phyloP scores from a whole-genome alignment of 2,888 invertebrate species.

The Pediacus dermestoides region DNA sequence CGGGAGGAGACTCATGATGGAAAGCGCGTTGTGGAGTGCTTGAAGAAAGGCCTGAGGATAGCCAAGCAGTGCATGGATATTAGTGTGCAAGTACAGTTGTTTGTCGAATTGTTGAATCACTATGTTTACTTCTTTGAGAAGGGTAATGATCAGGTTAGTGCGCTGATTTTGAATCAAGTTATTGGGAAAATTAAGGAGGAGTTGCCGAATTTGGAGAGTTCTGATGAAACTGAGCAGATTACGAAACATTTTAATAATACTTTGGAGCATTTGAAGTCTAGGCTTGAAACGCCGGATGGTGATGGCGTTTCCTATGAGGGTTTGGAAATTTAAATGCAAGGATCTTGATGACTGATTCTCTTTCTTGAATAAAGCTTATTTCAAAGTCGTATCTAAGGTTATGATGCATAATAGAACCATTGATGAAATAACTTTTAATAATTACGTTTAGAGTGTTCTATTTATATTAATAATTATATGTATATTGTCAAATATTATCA shows the following conservation, averaged over 20 bases:
- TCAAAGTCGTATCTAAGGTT: too few relatives aligned
- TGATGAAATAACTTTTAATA: too few relatives aligned
- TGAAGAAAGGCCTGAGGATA: slow-evolving; percentile 92
- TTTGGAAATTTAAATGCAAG: slow-evolving; percentile 51
- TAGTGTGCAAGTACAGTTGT: slow-evolving; percentile 92
- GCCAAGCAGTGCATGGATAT: slow-evolving; percentile 98
- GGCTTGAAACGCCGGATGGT: slow-evolving; percentile 60
- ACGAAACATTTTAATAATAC: slow-evolving; percentile 93
- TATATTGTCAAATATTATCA: too few relatives aligned
- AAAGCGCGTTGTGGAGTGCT: slow-evolving; percentile 86
- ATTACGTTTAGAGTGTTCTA: too few relatives aligned
- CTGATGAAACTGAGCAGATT: slow-evolving; percentile 95
- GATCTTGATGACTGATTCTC: too few relatives aligned
- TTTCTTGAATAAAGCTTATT: too few relatives aligned
- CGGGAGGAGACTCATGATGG: slow-evolving; percentile 78
- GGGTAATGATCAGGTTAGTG: slow-evolving; percentile 55
- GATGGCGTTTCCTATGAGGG: slow-evolving; percentile 65
- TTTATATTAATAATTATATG: too few relatives aligned
- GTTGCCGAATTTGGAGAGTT: slow-evolving; percentile 87
- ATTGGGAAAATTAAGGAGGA: slow-evolving; percentile 92
- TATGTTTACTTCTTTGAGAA: slow-evolving; percentile 92
- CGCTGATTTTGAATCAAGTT: slow-evolving; percentile 56
- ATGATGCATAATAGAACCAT: too few relatives aligned
- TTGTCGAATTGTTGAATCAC: slow-evolving; percentile 90
- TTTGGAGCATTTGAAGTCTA: slow-evolving; percentile 72